Evolutionary conservation across 1,140 invertebrate genomes (phyloP), one percentile per base, ranked within the genome.

Genomic region (Goniozus legneri): DNA sequence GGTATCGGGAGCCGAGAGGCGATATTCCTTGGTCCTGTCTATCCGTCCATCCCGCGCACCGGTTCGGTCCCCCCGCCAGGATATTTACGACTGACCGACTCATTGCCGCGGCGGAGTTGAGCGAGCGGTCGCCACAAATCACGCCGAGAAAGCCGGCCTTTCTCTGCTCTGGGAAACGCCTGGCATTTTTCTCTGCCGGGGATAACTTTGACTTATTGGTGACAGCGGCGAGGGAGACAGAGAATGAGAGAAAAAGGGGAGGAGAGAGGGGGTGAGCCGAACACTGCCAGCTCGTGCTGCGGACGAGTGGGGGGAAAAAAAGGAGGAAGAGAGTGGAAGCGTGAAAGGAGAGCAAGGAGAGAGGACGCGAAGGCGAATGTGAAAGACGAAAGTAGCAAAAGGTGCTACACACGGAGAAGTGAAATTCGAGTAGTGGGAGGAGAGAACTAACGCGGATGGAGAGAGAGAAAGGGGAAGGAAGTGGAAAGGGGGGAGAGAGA

Each of bases 11-110:
- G n/a, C n/a, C n/a, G n/a, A n/a, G n/a, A n/a, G n/a, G 35, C 21
- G 18, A 6, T 38, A 51, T 44, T 50, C 39, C 37, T 36, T 31
- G 22, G 38, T 40, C 50, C 43, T 41, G 53, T 58, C 49, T 47
- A 50, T 62, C 56, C 61, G 58, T 65, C 61, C 46, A 51, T 63
- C 58, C 55, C 45, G 58, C 52, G 37, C 42, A 44, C 52, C 49
- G 39, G 55, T 50, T 56, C n/a, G n/a, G n/a, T n/a, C n/a, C n/a
- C n/a, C n/a, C 56, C 54, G 48, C 52, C 47, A 49, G 62, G 63
- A 74, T 73, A 76, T 76, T 76, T 76, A 76, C 71, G 71, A 75
- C 69, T 75, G 72, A 71, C 72, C 72, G 65, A 73, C 62, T 75
- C 72, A 75, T 75, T 73, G 71, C 63, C 64, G 65, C 68, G 64